Evolutionary conservation across 2,797 vertebrate genomes (phyloP).

Genomic region (Pseudomugil gertrudae): DNA sequence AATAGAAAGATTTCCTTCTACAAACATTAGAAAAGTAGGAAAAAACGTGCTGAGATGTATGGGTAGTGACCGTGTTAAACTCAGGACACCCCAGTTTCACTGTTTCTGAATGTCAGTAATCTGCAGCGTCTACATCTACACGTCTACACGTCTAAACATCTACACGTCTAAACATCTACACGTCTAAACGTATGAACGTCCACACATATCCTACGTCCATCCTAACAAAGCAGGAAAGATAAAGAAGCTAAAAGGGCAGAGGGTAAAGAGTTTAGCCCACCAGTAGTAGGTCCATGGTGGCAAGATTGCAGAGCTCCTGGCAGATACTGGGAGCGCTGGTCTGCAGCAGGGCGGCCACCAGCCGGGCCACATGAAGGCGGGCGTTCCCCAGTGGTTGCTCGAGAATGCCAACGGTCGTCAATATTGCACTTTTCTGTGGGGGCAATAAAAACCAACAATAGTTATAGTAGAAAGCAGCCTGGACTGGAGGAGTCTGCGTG

Average conservation of each 20-base stretch:
- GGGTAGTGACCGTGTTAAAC: no score
- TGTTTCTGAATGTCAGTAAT: background rate
- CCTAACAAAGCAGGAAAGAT: background rate
- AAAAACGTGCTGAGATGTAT: background rate
- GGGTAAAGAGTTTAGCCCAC: slow-evolving; percentile 73
- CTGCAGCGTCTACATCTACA: no score
- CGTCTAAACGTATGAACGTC: no score
- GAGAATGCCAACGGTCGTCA: slow-evolving; percentile 94
- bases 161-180: no score
- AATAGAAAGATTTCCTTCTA: background rate
- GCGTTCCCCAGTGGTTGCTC: slow-evolving; percentile 96
- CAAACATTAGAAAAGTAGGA: background rate
- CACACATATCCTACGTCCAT: no score
- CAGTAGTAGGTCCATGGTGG: slow-evolving; percentile 92
- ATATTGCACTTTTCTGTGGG: slow-evolving; percentile 89
- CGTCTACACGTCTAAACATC: no score
- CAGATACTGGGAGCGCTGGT: slow-evolving; percentile 89
- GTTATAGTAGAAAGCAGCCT: no score
- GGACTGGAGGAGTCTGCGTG: background rate
- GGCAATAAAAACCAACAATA: background rate
- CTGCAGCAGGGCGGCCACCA: slow-evolving; percentile 93
- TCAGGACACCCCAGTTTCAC: background rate
- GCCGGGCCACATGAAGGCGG: slow-evolving; percentile 91
- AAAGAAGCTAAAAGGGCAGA: no score
- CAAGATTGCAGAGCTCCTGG: slow-evolving; percentile 92